Evolutionary conservation across 2,888 invertebrate species (phyloP).

Genomic region (Drosophila ezoana): DNA sequence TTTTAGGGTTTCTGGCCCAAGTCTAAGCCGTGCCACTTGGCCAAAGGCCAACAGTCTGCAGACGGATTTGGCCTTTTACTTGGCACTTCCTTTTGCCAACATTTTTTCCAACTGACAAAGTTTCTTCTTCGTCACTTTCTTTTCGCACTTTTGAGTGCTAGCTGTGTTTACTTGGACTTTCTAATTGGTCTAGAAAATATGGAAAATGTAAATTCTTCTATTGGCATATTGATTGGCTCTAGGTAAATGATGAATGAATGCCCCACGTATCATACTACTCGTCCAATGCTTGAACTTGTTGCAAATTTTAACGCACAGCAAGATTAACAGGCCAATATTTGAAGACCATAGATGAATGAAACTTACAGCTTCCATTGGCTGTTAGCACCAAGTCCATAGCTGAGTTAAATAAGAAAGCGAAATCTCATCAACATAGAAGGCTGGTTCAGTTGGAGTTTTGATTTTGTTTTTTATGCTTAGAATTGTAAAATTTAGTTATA

Average conservation of each 20-base stretch:
- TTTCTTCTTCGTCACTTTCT: slow-evolving; percentile 31
- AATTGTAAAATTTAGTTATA: slow-evolving; percentile 40
- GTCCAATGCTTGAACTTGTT: background rate
- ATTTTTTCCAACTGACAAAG: slow-evolving; percentile 4
- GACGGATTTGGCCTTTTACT: slow-evolving; percentile 22
- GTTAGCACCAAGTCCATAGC: background rate
- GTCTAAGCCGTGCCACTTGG: slow-evolving; percentile 40
- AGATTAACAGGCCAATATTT: too few relatives aligned
- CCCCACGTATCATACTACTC: too few relatives aligned
- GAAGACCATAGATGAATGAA: too few relatives aligned
- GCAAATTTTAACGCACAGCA: too few relatives aligned
- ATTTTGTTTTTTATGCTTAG: slow-evolving; percentile 9
- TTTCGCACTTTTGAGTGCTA: background rate
- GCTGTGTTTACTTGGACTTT: background rate
- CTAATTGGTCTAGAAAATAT: too few relatives aligned
- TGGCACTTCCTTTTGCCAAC: slow-evolving; percentile 23
- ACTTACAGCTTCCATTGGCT: background rate
- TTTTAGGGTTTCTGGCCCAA: slow-evolving; percentile 46
- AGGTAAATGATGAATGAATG: too few relatives aligned
- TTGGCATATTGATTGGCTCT: too few relatives aligned
- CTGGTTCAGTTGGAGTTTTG: slow-evolving; percentile 16
- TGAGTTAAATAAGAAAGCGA: background rate
- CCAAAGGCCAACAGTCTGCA: slow-evolving; percentile 22
- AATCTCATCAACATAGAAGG: slow-evolving; percentile 31
- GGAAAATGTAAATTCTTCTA: too few relatives aligned